Evolutionary conservation across 2,888 invertebrate genomes (phyloP).

Genomic region (Coelogynopora nodosa): DNA sequence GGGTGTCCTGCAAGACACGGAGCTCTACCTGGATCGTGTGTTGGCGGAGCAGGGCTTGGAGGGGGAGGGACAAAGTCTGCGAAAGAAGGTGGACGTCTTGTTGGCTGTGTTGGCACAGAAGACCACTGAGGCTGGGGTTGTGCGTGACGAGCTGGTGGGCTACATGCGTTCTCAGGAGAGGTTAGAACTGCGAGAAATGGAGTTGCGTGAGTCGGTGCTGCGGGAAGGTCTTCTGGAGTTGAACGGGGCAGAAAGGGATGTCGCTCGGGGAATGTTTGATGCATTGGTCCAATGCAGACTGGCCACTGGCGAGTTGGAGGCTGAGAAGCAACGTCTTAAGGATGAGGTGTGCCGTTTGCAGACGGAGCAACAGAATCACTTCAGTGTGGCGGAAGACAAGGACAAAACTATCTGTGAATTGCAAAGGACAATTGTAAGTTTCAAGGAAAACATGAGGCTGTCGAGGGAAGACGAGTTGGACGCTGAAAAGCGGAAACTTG

Average conservation of each 20-base stretch:
- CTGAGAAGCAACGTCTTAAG: no score
- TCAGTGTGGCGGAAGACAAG: no score
- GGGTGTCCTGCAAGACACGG: not conserved
- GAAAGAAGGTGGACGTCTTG: not conserved
- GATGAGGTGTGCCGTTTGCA: not conserved
- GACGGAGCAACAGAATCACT: not conserved
- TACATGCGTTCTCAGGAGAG: not conserved
- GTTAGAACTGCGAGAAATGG: not conserved
- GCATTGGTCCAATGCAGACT: not conserved
- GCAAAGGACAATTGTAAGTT: no score
- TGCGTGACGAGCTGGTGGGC: not conserved
- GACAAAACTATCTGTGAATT: no score
- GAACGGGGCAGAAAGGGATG: not conserved
- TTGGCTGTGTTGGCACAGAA: not conserved
- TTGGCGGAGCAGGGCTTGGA: not conserved
- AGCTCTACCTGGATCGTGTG: not conserved
- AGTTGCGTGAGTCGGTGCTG: not conserved
- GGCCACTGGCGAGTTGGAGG: not conserved
- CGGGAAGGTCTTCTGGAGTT: not conserved
- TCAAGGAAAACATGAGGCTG: no score
- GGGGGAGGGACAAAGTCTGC: not conserved
- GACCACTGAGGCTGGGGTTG: not conserved
- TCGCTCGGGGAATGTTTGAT: not conserved
- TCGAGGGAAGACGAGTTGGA: no score
- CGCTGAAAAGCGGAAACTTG: no score